Percentiles rank a stretch among this genome's conserved stretches.
Conservation (phyloP, 2,113 vertebrate species). For the Sylvietta virens region DNA sequence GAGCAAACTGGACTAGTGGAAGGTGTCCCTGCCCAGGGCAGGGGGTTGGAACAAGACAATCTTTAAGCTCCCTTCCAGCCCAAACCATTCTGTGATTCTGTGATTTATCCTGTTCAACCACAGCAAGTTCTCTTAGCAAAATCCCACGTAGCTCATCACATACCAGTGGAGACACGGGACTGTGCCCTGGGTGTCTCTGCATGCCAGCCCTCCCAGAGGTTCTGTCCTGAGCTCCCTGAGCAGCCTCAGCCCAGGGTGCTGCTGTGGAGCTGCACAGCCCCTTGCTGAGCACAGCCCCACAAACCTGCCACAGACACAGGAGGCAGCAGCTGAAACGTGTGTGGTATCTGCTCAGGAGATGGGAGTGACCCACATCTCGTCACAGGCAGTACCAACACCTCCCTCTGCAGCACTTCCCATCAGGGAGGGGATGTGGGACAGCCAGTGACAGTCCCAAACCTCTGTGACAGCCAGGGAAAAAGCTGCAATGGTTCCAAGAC, state of each 20-base stretch:
- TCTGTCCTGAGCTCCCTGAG: neutral
- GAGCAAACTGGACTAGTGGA: neutral
- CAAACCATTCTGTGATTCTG: neutral
- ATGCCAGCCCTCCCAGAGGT: neutral
- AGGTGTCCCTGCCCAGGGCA: neutral
- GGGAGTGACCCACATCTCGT: neutral
- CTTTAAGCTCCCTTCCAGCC: neutral
- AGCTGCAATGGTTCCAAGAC: neutral
- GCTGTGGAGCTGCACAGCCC: neutral
- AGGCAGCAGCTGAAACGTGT: neutral
- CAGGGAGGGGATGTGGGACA: neutral
- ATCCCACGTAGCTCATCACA: rapidly evolving
- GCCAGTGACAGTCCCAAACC: neutral
- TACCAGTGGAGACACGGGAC: rapidly evolving
- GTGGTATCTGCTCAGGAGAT: neutral
- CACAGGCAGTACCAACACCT: neutral
- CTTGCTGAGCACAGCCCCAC: neutral
- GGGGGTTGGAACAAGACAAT: neutral
- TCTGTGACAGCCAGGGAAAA: neutral
- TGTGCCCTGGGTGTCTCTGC: too few species aligned
- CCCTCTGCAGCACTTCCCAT: neutral
- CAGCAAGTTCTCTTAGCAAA: neutral
- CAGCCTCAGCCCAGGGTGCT: neutral
- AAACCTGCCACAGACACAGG: neutral
- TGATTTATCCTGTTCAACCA: neutral